Conservation (phyloP, 2,888 invertebrate genomes). For the Xestoiulus laeticollis region DNA sequence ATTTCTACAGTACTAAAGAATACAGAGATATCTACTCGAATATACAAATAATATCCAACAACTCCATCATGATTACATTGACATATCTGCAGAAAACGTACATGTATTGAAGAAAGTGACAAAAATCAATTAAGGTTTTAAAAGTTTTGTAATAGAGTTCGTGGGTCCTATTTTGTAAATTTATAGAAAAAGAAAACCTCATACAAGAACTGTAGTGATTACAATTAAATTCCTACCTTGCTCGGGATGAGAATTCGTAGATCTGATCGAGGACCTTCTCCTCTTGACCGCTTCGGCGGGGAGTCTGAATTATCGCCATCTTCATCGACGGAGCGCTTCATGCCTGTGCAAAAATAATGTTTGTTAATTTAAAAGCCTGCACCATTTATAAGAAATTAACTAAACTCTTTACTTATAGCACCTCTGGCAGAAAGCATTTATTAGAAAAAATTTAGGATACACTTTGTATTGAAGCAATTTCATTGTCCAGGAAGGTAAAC, state of each 20-base stretch:
- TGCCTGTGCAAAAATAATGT: slow-evolving; percentile 34
- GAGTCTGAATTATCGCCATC: slow-evolving; percentile 49
- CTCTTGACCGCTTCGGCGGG: slow-evolving; percentile 51
- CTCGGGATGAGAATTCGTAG: slow-evolving; percentile 53
- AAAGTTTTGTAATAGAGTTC: not conserved
- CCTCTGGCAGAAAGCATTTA: too few species aligned
- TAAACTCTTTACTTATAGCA: not conserved
- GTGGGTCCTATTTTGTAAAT: not conserved
- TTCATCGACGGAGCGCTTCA: slow-evolving; percentile 52
- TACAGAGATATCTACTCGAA: not conserved
- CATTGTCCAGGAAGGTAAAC: too few species aligned
- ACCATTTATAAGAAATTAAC: not conserved
- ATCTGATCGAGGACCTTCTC: slow-evolving; percentile 50
- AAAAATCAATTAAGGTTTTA: not conserved
- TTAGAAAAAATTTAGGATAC: too few species aligned
- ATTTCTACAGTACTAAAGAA: not conserved
- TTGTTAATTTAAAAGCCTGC: not conserved
- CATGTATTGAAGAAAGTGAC: not conserved
- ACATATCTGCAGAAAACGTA: not conserved
- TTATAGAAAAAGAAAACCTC: not conserved
- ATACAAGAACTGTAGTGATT: not conserved
- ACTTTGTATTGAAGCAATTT: too few species aligned
- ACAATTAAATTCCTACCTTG: slow-evolving; percentile 49
- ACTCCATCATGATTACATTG: not conserved
- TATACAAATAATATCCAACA: not conserved